These are phyloP conservation scores for Habropoda laboriosa DNA, from an alignment of 1,140 invertebrate genomes.

Conservation along the genomic window DNA sequence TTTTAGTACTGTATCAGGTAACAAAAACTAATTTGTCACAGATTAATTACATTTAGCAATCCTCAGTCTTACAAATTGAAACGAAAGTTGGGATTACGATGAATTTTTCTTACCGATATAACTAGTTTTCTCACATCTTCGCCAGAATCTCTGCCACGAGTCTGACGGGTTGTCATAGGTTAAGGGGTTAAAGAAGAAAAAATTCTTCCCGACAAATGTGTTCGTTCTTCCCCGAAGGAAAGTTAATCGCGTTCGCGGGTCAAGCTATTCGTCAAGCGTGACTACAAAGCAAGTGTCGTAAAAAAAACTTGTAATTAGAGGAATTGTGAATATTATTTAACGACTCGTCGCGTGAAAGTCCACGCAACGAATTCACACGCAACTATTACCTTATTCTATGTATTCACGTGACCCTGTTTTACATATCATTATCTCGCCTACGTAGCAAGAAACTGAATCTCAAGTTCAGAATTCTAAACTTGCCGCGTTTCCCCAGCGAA, in stretches of 20 bases:
- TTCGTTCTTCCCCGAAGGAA: background rate
- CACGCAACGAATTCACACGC: slow-evolving; percentile 4
- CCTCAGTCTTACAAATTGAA: too few relatives aligned
- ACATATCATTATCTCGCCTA: background rate
- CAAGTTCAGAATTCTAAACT: background rate
- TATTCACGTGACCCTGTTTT: background rate
- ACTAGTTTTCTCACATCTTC: too few relatives aligned
- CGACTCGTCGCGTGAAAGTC: background rate
- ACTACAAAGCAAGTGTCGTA: background rate
- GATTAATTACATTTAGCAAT: too few relatives aligned
- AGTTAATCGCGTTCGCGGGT: background rate
- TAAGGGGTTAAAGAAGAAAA: too few relatives aligned
- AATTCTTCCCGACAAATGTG: background rate
- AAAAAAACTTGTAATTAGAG: background rate
- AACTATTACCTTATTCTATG: background rate
- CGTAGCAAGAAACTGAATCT: background rate
- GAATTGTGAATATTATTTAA: background rate
- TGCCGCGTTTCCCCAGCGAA: background rate
- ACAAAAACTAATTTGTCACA: too few relatives aligned
- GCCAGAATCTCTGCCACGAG: too few relatives aligned
- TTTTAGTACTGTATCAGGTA: too few relatives aligned
- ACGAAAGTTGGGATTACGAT: too few relatives aligned
- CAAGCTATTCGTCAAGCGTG: background rate
- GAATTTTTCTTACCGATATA: too few relatives aligned
- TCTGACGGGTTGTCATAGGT: too few relatives aligned